phyloP scores from a whole-genome alignment of 37 sponge, comb jelly and placozoan genomes.

The Spongilla lacustris region DNA sequence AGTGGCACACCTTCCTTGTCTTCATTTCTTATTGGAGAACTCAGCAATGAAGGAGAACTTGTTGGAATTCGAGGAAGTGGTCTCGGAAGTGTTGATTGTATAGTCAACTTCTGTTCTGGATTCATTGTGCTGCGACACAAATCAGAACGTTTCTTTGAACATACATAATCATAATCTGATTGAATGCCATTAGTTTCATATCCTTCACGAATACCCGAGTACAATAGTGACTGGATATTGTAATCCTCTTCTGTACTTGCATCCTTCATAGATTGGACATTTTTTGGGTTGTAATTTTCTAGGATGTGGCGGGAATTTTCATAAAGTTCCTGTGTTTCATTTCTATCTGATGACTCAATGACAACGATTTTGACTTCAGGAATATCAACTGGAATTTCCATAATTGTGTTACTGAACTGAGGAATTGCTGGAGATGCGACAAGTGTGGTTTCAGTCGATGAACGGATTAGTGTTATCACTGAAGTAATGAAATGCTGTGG shows the following conservation, averaged over 20 bases:
- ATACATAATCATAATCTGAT: neutral
- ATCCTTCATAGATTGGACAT: neutral
- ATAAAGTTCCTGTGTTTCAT: neutral
- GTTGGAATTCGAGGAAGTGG: too few species aligned
- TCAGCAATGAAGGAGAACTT: too few species aligned
- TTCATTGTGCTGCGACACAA: too few species aligned
- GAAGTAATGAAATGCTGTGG: neutral
- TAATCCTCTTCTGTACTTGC: neutral
- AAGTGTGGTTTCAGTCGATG: neutral
- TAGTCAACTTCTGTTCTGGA: neutral
- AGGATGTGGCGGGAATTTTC: neutral
- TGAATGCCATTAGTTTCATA: neutral
- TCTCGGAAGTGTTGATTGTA: too few species aligned
- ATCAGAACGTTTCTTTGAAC: too few species aligned
- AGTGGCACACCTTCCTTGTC: too few species aligned
- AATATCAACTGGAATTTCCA: neutral
- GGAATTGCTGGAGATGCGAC: neutral
- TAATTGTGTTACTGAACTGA: neutral
- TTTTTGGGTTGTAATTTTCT: neutral
- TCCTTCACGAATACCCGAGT: neutral
- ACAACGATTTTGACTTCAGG: neutral
- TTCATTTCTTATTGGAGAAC: too few species aligned
- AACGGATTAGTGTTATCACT: neutral
- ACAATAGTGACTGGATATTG: neutral
- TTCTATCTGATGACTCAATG: neutral